A percentile compares a stretch with the other conserved stretches of the same genome.
Conservation (phyloP, 2,888 invertebrate species). For the Schizotus pectinicornis region DNA sequence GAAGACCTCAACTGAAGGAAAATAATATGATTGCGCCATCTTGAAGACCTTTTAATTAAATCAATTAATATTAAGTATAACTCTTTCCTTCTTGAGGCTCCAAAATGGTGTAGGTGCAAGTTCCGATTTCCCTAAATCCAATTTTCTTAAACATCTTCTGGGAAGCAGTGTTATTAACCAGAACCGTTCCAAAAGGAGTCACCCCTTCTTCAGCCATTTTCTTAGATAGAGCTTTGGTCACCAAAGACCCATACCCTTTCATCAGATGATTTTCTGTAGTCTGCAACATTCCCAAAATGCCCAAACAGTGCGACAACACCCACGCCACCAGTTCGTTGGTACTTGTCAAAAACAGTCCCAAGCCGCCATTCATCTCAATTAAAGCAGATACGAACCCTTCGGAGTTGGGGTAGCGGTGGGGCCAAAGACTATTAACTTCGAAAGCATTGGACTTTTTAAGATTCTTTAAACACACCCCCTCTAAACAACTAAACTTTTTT, state of each 20-base stretch:
- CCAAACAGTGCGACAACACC: constrained; percentile 50
- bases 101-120: too few relatives aligned
- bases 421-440: constrained; percentile 50
- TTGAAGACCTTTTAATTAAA: too few relatives aligned
- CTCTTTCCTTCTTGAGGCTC: too few relatives aligned
- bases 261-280: constrained; percentile 49
- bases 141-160: constrained; percentile 49
- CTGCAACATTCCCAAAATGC: constrained; percentile 52
- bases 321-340: constrained; percentile 53
- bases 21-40: too few relatives aligned
- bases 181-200: constrained; percentile 46
- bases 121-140: constrained; percentile 37
- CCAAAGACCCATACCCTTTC: constrained; percentile 53
- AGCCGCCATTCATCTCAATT: constrained; percentile 50
- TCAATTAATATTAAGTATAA: too few relatives aligned
- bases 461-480: constrained; percentile 49
- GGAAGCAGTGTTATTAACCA: constrained; percentile 48
- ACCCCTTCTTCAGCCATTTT: constrained; percentile 49
- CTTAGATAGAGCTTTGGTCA: constrained; percentile 49
- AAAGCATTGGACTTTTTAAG: constrained; percentile 37
- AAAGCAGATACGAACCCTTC: constrained; percentile 46
- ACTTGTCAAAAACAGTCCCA: constrained; percentile 52
- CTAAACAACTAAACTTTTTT: constrained; percentile 34
- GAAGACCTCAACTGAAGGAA: too few relatives aligned
- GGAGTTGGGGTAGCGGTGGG: constrained; percentile 45